Evolutionary conservation across 2,797 vertebrate genomes (phyloP).

Genomic region (Takifugu rubripes): DNA sequence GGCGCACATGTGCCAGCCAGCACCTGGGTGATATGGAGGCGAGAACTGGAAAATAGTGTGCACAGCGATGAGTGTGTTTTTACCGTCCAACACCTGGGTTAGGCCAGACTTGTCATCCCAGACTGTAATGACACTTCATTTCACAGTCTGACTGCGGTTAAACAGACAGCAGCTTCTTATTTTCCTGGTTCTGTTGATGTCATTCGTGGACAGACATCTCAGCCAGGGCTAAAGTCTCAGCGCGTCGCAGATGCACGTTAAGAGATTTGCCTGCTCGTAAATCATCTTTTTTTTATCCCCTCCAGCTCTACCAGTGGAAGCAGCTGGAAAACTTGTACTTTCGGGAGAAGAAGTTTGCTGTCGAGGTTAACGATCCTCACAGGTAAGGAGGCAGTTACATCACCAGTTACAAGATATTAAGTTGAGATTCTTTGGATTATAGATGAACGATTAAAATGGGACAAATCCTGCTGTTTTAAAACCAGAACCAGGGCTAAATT

Average conservation of each 20-base stretch:
- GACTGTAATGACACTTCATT: conserved; percentile 56
- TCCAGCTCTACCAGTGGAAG: conserved; percentile 88
- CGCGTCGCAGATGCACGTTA: neutral
- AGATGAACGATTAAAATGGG: no score
- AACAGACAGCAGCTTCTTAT: conserved; percentile 26
- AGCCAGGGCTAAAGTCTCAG: neutral
- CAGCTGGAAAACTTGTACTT: conserved; percentile 98
- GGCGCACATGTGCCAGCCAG: conserved; percentile 39
- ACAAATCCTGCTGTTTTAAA: no score
- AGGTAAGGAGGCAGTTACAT: conserved; percentile 72
- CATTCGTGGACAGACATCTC: neutral
- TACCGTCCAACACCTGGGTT: conserved; percentile 54
- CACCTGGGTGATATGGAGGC: conserved; percentile 44
- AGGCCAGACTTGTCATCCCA: conserved; percentile 42
- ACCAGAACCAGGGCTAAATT: no score
- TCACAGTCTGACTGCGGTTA: conserved; percentile 48
- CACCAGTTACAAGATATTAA: no score
- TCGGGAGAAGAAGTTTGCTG: conserved; percentile 97
- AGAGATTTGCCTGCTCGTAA: conserved; percentile 1
- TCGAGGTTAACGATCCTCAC: conserved; percentile 96
- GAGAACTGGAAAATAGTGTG: conserved; percentile 20
- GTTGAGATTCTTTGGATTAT: no score
- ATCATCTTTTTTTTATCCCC: neutral
- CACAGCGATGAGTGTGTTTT: conserved; percentile 40
- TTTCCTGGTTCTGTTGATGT: no score